A percentile compares a stretch with the other conserved stretches of the same genome.
phyloP scores from a whole-genome alignment of 64 coral and sea anemone genomes.

The Cladopsammia gracilis region DNA sequence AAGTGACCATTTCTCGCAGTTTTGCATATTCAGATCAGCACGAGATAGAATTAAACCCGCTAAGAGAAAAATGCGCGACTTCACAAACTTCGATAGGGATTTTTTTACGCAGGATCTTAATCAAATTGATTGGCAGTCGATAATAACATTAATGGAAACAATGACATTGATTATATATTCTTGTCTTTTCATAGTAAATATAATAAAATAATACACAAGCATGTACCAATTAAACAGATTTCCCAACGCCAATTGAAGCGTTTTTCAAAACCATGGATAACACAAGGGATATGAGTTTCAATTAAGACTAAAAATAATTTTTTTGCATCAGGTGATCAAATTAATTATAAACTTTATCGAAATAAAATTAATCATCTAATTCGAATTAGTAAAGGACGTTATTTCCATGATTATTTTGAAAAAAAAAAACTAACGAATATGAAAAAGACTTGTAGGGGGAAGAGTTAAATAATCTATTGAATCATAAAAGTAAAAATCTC shows the following conservation, averaged over 20 bases:
- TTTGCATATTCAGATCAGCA: constrained; percentile 15
- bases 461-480: constrained; percentile 14
- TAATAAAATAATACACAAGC: constrained; percentile 25
- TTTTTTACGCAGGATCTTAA: neutral
- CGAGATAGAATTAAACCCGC: neutral
- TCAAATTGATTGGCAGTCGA: constrained; percentile 16
- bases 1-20: constrained; percentile 49
- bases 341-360: constrained; percentile 16
- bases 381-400: constrained; percentile 37
- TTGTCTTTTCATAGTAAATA: constrained; percentile 52
- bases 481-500: neutral
- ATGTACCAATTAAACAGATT: constrained; percentile 41
- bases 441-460: neutral
- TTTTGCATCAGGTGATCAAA: constrained; percentile 10
- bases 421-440: constrained; percentile 14
- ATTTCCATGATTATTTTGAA: constrained; percentile 14
- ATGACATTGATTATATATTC: constrained; percentile 16
- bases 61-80: constrained; percentile 30
- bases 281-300: neutral
- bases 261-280: constrained; percentile 27
- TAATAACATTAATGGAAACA: neutral
- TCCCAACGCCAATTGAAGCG: constrained; percentile 7
- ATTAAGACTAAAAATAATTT: constrained; percentile 30
- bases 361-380: constrained; percentile 32
- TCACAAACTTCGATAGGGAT: neutral